Percentiles rank a stretch among this genome's conserved stretches.
Conservation (phyloP, 2,797 vertebrate genomes). For the Mormyrus hasselquistii region DNA sequence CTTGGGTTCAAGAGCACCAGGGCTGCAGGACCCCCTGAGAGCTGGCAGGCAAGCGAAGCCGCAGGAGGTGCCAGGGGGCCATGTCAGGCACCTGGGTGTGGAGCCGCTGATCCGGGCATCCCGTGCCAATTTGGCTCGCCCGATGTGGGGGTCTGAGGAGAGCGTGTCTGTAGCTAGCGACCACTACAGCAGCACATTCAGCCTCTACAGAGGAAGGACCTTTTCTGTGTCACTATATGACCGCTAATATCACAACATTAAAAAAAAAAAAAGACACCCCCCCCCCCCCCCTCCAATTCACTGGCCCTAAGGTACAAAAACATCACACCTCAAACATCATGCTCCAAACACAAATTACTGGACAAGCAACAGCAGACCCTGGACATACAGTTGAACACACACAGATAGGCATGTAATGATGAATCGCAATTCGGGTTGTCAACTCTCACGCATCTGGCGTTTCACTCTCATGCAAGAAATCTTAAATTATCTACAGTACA, state of each 20-base stretch:
- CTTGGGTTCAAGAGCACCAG: constrained; percentile 57
- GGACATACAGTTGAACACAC: background rate
- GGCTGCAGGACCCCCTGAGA: constrained; percentile 55
- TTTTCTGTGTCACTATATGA: constrained; percentile 74
- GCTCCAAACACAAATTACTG: constrained; percentile 33
- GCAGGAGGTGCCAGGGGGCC: constrained; percentile 56
- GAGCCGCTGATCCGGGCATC: constrained; percentile 92
- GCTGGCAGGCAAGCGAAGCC: constrained; percentile 59
- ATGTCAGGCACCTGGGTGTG: constrained; percentile 91
- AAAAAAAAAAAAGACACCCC: constrained; percentile 22
- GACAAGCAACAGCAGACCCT: constrained; percentile 20
- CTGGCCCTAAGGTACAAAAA: background rate
- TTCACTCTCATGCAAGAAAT: too few relatives aligned
- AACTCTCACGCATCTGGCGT: too few relatives aligned
- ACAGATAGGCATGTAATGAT: background rate
- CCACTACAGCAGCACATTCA: constrained; percentile 97
- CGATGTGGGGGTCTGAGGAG: constrained; percentile 95
- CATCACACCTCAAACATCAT: constrained; percentile 34
- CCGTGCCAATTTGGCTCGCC: constrained; percentile 88
- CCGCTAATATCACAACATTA: background rate
- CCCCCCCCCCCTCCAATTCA: constrained; percentile 27
- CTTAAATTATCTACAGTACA: too few relatives aligned
- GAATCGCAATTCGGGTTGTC: too few relatives aligned
- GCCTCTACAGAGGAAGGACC: constrained; percentile 95
- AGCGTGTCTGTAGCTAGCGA: constrained; percentile 95